Base-by-base conservation (phyloP, 2,888 invertebrate genomes). In the Silvanus unidentatus region DNA sequence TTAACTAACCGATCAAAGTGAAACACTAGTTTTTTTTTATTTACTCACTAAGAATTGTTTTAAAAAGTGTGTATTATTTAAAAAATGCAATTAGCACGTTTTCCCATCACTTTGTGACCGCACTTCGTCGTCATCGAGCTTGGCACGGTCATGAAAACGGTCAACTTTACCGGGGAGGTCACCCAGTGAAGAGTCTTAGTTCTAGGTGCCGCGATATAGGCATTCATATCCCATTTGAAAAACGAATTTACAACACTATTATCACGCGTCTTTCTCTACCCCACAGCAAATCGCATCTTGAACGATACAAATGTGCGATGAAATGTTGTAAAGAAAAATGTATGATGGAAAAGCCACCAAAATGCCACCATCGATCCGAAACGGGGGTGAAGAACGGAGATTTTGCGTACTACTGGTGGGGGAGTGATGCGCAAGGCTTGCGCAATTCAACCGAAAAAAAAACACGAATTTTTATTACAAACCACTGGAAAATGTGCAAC, bases 81-180 rank as follows among this genome's bases (percentile, higher is more conserved):
- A 22, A 22, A 22, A 22, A 5, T 3, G 8, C 3, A 22, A 22
- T 22, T 22, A 22, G 22, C 22, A 22, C 22, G 22, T 22, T 22
- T 22, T 22, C 22, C 8, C 22, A 52, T 52, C 56, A 56, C 57
- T 52, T 50, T 41, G 42, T 51, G 51, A 55, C 52, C 52, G 51
- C 48, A 55, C 49, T 48, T 43, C 35, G 47, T 41, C 38, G 38
- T 28, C 40, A 39, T 43, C 12, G 34, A 16, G 13, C 27, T 9
- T 27, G 32, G 38, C 41, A 16, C 13, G 28, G 48, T 43, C 42
- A 36, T 43, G 52, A 55, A 50, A 52, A 54, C 48, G 55, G 42
- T n/a, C 47, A 53, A 49, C 49, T 50, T 50, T 48, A 52, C 52
- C 52, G 52, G 37, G 49, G 49, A 57, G 54, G 55, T 59, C 54